These are phyloP conservation scores for Embiotoca jacksoni DNA, from an alignment of 2,113 vertebrate species.

Conservation along the genomic window DNA sequence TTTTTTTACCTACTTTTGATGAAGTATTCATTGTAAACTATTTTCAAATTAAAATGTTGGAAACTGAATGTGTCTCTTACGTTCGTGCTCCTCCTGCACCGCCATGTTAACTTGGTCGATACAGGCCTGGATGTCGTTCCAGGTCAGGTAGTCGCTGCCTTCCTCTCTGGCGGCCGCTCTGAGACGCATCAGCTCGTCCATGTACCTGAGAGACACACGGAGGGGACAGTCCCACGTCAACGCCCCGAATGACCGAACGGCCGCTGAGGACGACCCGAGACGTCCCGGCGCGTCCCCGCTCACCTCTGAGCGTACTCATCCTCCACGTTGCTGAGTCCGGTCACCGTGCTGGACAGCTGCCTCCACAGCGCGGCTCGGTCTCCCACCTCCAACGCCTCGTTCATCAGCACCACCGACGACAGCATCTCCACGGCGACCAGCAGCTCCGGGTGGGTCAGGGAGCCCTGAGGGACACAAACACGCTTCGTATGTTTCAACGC, in stretches of 20 bases:
- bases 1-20: background rate
- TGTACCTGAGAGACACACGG: slow-evolving; percentile 84
- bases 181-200: slow-evolving; percentile 93
- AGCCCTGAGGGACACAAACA: slow-evolving; percentile 81
- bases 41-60: too few relatives aligned
- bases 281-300: background rate
- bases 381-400: slow-evolving; percentile 91
- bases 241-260: background rate
- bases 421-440: slow-evolving; percentile 97
- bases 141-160: slow-evolving; percentile 89
- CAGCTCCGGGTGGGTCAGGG: slow-evolving; percentile 92
- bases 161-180: slow-evolving; percentile 86
- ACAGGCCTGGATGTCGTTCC: slow-evolving; percentile 98
- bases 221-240: background rate
- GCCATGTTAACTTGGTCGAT: slow-evolving; percentile 91
- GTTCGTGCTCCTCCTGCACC: slow-evolving; percentile 95
- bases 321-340: slow-evolving; percentile 95
- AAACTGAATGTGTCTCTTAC: slow-evolving; percentile 80
- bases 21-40: background rate
- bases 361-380: slow-evolving; percentile 91
- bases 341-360: slow-evolving; percentile 91
- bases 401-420: slow-evolving; percentile 96
- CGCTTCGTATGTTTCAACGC: too few relatives aligned
- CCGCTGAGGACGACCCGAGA: too few relatives aligned
- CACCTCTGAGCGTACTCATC: slow-evolving; percentile 95